Evolutionary conservation across 2,888 invertebrate species (phyloP).

Genomic region (Lasioglossum figueresi): DNA sequence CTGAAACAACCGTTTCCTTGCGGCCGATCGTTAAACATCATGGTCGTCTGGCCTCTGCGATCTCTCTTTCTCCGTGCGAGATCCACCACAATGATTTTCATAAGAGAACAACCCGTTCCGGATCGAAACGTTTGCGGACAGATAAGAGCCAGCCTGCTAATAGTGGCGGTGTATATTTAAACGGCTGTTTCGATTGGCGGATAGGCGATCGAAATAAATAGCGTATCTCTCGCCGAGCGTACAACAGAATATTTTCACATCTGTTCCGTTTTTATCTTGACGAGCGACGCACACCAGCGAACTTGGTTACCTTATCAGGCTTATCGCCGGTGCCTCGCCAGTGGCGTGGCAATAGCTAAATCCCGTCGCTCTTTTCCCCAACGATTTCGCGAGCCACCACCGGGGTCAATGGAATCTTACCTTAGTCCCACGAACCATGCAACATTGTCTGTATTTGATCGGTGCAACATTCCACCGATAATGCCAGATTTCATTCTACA

Average conservation of each 20-base stretch:
- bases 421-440: neutral
- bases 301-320: slow-evolving; percentile 57
- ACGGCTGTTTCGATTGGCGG: neutral
- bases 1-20: slow-evolving; percentile 73
- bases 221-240: neutral
- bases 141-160: slow-evolving; percentile 31
- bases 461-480: neutral
- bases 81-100: neutral
- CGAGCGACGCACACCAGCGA: slow-evolving; percentile 43
- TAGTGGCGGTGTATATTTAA: slow-evolving; percentile 21
- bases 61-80: neutral
- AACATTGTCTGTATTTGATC: neutral
- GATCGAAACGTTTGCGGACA: neutral
- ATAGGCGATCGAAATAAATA: slow-evolving; percentile 32
- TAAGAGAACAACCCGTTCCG: neutral
- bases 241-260: slow-evolving; percentile 60
- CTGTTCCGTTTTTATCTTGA: slow-evolving; percentile 67
- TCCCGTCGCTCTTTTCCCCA: slow-evolving; percentile 14
- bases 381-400: slow-evolving; percentile 7
- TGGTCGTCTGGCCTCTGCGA: neutral
- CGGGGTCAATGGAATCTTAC: neutral
- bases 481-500: neutral
- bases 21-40: slow-evolving; percentile 55
- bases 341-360: slow-evolving; percentile 55
- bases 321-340: slow-evolving; percentile 51